These are phyloP conservation scores for Amphibalanus amphitrite DNA, from an alignment of 1,140 invertebrate species.

Conservation along the genomic window DNA sequence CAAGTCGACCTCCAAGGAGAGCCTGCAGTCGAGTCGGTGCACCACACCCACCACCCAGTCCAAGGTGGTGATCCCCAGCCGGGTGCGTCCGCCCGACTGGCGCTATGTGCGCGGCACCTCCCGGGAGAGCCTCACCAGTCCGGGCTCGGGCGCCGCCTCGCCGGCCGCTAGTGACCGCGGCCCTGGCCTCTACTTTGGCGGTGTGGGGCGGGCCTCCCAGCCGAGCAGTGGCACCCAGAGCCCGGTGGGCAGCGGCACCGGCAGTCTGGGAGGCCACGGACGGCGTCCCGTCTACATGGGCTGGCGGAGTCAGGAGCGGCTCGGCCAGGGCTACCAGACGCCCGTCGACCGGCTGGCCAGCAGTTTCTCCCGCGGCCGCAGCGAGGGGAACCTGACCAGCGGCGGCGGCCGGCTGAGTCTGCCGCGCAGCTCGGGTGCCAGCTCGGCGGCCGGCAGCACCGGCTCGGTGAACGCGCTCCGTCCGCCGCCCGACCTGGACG, in stretches of 20 bases:
- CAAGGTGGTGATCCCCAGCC: slow-evolving; percentile 19
- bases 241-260: slow-evolving; percentile 20
- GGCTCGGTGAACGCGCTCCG: slow-evolving; percentile 5
- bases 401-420: background rate
- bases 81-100: slow-evolving; percentile 14
- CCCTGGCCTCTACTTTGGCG: slow-evolving; percentile 19
- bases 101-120: background rate
- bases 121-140: slow-evolving; percentile 10
- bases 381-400: slow-evolving; percentile 9
- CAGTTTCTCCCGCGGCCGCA: slow-evolving; percentile 23
- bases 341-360: slow-evolving; percentile 59
- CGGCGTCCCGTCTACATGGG: slow-evolving; percentile 52
- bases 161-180: slow-evolving; percentile 14
- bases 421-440: slow-evolving; percentile 6
- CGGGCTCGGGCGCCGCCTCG: slow-evolving; percentile 13
- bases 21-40: slow-evolving; percentile 15
- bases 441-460: slow-evolving; percentile 9
- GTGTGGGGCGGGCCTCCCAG: slow-evolving; percentile 6
- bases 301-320: slow-evolving; percentile 69
- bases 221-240: slow-evolving; percentile 10
- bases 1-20: slow-evolving; percentile 19
- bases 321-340: slow-evolving; percentile 38
- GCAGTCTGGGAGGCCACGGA: slow-evolving; percentile 33
- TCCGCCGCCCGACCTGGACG: slow-evolving; percentile 23
- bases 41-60: slow-evolving; percentile 17